Percentiles rank a stretch among this genome's conserved stretches.
Evolutionary conservation across 2,888 invertebrate genomes (phyloP).

Genomic region (Habroteleia sp.): DNA sequence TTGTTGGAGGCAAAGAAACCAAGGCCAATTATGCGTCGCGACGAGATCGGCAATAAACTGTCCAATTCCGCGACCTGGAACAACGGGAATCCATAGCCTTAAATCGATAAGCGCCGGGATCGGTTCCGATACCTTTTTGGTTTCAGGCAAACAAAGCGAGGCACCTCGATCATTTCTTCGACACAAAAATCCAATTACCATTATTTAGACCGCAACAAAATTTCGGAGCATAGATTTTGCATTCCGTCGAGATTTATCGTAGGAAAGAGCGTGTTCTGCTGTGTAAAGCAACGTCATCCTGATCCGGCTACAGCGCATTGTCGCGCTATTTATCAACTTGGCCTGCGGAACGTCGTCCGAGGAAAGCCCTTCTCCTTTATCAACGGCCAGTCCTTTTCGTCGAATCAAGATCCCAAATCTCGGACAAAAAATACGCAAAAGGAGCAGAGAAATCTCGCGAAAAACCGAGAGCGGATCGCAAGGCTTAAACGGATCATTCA

Average conservation of each 20-base stretch:
- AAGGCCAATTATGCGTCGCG: too few species aligned
- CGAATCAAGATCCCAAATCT: too few species aligned
- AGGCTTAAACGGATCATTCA: slow-evolving; percentile 3
- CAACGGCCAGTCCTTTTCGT: too few species aligned
- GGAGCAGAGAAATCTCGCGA: too few species aligned
- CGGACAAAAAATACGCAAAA: too few species aligned
- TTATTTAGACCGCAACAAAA: slow-evolving; percentile 17
- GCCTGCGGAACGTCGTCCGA: background rate
- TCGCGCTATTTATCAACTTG: slow-evolving; percentile 75
- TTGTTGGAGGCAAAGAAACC: too few species aligned
- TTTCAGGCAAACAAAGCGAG: background rate
- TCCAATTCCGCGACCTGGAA: too few species aligned
- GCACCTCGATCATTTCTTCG: slow-evolving; percentile 33
- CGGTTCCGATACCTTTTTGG: too few species aligned
- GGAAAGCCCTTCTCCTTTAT: background rate
- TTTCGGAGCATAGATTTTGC: slow-evolving; percentile 70
- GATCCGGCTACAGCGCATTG: slow-evolving; percentile 77
- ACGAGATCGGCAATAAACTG: too few species aligned
- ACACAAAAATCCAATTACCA: slow-evolving; percentile 54
- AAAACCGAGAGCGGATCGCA: too few species aligned
- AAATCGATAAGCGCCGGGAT: too few species aligned
- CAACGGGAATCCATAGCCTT: too few species aligned
- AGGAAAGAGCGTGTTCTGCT: slow-evolving; percentile 77
- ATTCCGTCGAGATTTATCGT: slow-evolving; percentile 77
- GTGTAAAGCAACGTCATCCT: slow-evolving; percentile 77